Evolutionary conservation across 2,797 vertebrate species (phyloP), one percentile per base, ranked within the genome.

Genomic region (Brachyalestes nurse): DNA sequence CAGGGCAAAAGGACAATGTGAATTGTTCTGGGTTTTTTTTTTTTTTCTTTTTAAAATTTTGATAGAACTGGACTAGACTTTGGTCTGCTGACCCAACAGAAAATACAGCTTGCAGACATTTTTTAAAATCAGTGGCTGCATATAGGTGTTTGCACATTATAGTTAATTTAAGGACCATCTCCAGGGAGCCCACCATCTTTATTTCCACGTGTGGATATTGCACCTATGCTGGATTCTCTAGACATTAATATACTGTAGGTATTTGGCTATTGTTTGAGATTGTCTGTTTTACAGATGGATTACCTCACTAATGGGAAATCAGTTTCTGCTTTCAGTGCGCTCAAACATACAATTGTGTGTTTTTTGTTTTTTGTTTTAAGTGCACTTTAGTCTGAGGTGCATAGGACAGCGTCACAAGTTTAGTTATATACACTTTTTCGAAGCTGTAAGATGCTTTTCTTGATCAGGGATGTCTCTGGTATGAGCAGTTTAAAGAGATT

Each of bases 331-430:
- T 72, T 42, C 7, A 14, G 12, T 25, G 62, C 23, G n/a, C n/a
- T n/a, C n/a, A n/a, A n/a, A 25, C 49, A 28, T 64, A 4, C 17
- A n/a, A 21, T 19, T 17, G 4, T 40, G 17, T 38, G 6, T 40
- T 14, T 51, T 71, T 28, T 70, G 1, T 19, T 40, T 66, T 66
- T 21, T 70, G 51, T 71, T 49, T 13, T 17, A 69, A 49, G 45
- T 69, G 66, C 66, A 69, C 66, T 49, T 69, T 70, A 70, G 66
- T 47, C 25, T 72, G 34, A 10, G 38, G 21, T 45, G 62, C 16
- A 38, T 19, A 38, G 13, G 62, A 19, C 28, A 19, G 25, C 14
- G 0, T 40, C 62, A 65, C 14, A 2, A 38, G 19, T 66, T n/a
- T 21, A 5, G 40, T 10, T 57, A 34, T n/a, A 2, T 57, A 2